phyloP scores from a whole-genome alignment of 2,888 invertebrate genomes.

The Thereva nobilitata region DNA sequence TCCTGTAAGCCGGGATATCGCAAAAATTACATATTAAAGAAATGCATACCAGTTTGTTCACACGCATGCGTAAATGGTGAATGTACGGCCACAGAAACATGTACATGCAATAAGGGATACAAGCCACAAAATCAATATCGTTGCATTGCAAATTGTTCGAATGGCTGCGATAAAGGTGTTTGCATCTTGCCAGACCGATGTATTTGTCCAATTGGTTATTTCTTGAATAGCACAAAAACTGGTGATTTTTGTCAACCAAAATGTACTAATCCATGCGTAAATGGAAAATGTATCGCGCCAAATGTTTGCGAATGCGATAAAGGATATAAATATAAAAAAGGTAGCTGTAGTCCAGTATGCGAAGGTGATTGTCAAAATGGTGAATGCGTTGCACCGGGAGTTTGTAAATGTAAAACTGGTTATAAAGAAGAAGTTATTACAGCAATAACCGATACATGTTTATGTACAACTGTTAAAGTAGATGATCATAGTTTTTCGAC shows the following conservation, averaged over 20 bases:
- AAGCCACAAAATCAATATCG: slow-evolving; percentile 35
- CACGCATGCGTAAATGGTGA: slow-evolving; percentile 49
- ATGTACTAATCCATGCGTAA: slow-evolving; percentile 57
- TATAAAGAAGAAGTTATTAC: not conserved
- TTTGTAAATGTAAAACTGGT: not conserved
- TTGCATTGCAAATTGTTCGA: slow-evolving; percentile 56
- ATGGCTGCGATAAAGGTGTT: too few species aligned
- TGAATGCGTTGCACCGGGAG: slow-evolving; percentile 22
- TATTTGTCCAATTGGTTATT: too few species aligned
- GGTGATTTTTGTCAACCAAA: slow-evolving; percentile 51
- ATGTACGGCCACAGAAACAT: slow-evolving; percentile 59
- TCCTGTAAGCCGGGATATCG: slow-evolving; percentile 60
- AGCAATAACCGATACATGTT: not conserved
- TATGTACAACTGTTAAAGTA: not conserved
- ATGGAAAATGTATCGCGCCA: slow-evolving; percentile 52
- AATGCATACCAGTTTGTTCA: slow-evolving; percentile 50
- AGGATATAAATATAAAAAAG: slow-evolving; percentile 14
- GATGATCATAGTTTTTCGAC: slow-evolving; percentile 41
- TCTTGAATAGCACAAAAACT: too few species aligned
- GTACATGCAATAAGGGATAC: slow-evolving; percentile 43
- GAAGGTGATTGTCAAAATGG: slow-evolving; percentile 28
- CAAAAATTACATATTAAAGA: slow-evolving; percentile 6
- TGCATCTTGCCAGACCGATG: too few species aligned
- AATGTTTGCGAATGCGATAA: slow-evolving; percentile 16
- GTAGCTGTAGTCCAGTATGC: slow-evolving; percentile 26